Percentiles rank a stretch among this genome's conserved stretches.
These are phyloP conservation scores for Mustelus asterias DNA, from an alignment of 2,113 vertebrate genomes.

Conservation along the genomic window DNA sequence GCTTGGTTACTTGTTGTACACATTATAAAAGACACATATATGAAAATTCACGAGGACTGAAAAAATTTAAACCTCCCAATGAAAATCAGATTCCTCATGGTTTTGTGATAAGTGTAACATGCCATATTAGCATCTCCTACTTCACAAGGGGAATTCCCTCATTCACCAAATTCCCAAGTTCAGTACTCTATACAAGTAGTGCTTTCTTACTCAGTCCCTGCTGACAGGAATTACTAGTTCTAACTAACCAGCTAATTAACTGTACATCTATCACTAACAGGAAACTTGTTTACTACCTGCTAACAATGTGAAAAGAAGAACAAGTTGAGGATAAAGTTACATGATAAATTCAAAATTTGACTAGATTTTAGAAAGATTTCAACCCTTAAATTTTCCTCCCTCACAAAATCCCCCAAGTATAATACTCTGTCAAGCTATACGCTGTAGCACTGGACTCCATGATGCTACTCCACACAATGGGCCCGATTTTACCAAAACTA, in stretches of 20 bases:
- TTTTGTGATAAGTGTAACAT: neutral
- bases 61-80: neutral
- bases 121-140: neutral
- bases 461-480: neutral
- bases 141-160: neutral
- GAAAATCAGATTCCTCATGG: neutral
- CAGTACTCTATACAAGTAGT: neutral
- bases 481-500: too few relatives aligned
- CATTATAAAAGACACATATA: neutral
- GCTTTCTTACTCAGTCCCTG: neutral
- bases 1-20: neutral
- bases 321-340: neutral
- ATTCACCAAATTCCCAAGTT: neutral
- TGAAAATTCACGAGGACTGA: neutral
- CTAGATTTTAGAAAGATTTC: neutral
- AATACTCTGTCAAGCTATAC: neutral
- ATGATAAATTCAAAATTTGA: neutral
- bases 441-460: neutral
- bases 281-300: neutral
- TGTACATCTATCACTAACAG: neutral
- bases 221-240: neutral
- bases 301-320: too few relatives aligned
- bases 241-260: neutral
- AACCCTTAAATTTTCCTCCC: too few relatives aligned
- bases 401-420: neutral